Evolutionary conservation across 2,113 vertebrate species (phyloP), one percentile per base, ranked within the genome.

Genomic region (Uropsilus gracilis): DNA sequence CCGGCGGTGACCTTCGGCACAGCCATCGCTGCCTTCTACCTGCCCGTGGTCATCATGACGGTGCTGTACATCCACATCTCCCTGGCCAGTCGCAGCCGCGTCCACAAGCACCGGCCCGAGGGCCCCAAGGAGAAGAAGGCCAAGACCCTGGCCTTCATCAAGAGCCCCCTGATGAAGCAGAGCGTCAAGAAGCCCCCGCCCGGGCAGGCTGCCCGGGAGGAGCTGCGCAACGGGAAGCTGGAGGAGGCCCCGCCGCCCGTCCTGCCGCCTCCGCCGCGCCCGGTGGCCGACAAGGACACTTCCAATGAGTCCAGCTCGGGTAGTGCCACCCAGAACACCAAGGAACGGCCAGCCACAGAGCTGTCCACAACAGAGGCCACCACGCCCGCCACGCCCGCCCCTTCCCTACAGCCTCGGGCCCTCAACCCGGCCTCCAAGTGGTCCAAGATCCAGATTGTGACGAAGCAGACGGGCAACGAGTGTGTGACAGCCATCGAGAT

Each of bases 401-500:
- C 98, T 0, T 95, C 82, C 20, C 68, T 98, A 18, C 97, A 96
- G 34, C 96, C 98, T 0, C 98, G 98, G 63, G 99, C 98, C 81
- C 86, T 97, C 30, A 98, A 98, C 90, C 81, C 98, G 0, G 48
- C 95, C 89, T 99, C 99, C 17, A 99, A 98, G 89, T 99, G 99
- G 99, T 99, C 99, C 91, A 99, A 99, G 98, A 99, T 99, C 75
- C 99, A 99, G 98, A 99, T 99, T 0, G 99, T 99, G 77, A 99
- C 99, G 2, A 99, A 99, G 96, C 99, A 99, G 98, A 97, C 98
- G 0, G 99, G 99, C 84, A 99, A 98, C 0, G 99, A 99, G 94
- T 99, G 99, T 46, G 99, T 99, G 97, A 99, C 99, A 0, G 99
- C 99, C 48, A 99, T 99, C 0, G 99, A 99, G 98, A 99, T 99